Base-by-base conservation (phyloP, 1,140 invertebrate species). In the Bombus turneri region DNA sequence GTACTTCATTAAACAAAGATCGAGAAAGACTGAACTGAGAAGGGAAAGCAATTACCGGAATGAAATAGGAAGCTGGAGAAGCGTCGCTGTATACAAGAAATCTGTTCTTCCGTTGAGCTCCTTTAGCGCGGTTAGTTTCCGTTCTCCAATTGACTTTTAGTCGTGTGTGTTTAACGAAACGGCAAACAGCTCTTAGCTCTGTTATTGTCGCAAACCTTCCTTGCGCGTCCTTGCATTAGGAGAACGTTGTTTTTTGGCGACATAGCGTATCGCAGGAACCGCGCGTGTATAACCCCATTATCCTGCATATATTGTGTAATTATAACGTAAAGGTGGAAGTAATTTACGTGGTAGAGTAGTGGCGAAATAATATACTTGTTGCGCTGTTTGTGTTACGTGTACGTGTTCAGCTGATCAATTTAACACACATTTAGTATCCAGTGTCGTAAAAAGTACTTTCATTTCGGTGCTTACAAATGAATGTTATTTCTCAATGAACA, bases 181-280 rank as follows among this genome's bases (percentile, higher is more conserved):
- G 39, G 79, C 64, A 34, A 66, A 80, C 82, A 83, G 66, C 86
- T 85, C 83, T 82, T 83, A 89, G 88, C 88, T 90, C 88, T 89
- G 88, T 90, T 90, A 90, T 90, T 90, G 88, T 90, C 89, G 86
- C 74, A 66, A 43, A 89, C 47, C 68, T 69, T 76, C 76, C 71
- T 72, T 74, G 79, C 68, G 82, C 64, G 25, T 72, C 69, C 75
- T 88, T 74, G 73, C 31, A 57, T 62, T 78, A 69, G 72, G 75
- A 18, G 47, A 84, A 59, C 57, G 37, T 83, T 83, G 71, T 71
- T 82, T 82, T 85, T 66, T 64, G 39, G 47, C 73, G 39, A 68
- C 28, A 69, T 68, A 76, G 64, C 68, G 62, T 78, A 66, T 41
- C 59, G 59, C 47, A 81, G 59, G 10, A 75, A 47, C 73, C 62